Evolutionary conservation across 2,113 vertebrate species (phyloP), one percentile per base, ranked within the genome.

Genomic region (Pipa parva): DNA sequence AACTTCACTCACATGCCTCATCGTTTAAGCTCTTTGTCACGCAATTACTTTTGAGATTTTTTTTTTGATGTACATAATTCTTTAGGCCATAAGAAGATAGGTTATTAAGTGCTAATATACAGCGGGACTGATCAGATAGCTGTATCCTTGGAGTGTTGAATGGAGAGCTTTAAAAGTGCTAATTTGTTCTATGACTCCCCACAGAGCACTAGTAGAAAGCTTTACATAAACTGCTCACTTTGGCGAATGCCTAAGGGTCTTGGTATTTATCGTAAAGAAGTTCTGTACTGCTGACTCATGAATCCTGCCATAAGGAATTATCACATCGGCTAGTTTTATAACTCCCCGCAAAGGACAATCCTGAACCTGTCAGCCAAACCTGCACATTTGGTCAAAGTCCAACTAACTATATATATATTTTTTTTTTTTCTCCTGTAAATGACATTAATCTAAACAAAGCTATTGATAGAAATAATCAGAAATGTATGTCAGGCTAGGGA

Each of bases 21-120:
- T 28, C 18, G 27, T 25, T 49, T n/a, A 18, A 29, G 46, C 45
- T 22, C 33, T 46, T n/a, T 17, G 45, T 27, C 17, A n/a, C 7
- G 11, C 39, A 21, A 12, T 24, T 59, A 20, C 59, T 29, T 24
- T 42, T n/a, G 18, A 62, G 17, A 62, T 27, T 12, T 25, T 45
- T 18, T 20, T 21, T 50, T n/a, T n/a, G 17, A 62, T 62, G 45
- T 62, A 10, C 29, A 45, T 45, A 62, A 60, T 60, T 60, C 42
- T n/a, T 45, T 28, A 22, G 24, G 24, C 27, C 25, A 46, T 60
- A 27, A 49, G 59, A 50, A 28, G 18, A 31, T 18, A 48, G 8
- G 13, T 7, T 24, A 49, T 21, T 6, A 28, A 22, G 12, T 21
- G 39, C 24, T 24, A 45, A 17, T 39, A 39, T 13, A 9, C 5